A percentile compares a stretch with the other conserved stretches of the same genome.
These are phyloP conservation scores for Neolamprologus kungweensis DNA, from an alignment of 2,113 vertebrate species.

Conservation along the genomic window DNA sequence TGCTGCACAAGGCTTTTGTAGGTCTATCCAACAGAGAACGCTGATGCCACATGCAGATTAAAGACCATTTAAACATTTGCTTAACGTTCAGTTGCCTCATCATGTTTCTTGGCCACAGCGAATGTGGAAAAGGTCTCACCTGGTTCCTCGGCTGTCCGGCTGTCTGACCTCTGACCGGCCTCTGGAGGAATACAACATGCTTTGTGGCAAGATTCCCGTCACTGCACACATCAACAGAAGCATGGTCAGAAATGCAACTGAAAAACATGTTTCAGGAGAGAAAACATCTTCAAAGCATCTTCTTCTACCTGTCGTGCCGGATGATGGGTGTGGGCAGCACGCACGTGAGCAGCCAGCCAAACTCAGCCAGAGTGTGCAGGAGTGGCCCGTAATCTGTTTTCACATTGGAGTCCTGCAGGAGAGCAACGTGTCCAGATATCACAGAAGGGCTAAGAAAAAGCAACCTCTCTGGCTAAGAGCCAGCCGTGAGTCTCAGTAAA, in stretches of 20 bases:
- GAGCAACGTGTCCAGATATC: neutral
- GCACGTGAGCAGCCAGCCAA: slow-evolving; percentile 94
- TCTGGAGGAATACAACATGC: slow-evolving; percentile 93
- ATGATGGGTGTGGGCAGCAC: slow-evolving; percentile 90
- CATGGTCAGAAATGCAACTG: neutral
- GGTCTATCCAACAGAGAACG: neutral
- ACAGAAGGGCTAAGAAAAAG: neutral
- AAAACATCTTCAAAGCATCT: neutral
- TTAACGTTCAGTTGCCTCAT: neutral
- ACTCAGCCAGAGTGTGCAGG: slow-evolving; percentile 92
- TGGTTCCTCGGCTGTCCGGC: slow-evolving; percentile 29
- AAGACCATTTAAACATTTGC: neutral
- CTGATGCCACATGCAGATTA: neutral
- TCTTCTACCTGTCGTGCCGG: slow-evolving; percentile 84
- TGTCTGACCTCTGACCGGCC: slow-evolving; percentile 71
- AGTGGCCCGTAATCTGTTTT: slow-evolving; percentile 95
- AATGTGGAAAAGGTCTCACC: slow-evolving; percentile 34
- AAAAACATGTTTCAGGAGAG: neutral
- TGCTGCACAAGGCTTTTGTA: neutral
- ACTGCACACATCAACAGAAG: slow-evolving; percentile 60
- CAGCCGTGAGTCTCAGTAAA: neutral
- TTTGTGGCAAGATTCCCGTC: slow-evolving; percentile 96
- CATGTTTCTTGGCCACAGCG: neutral
- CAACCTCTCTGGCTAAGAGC: neutral
- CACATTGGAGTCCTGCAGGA: slow-evolving; percentile 79